Conservation (phyloP, 1,140 invertebrate genomes). For the Drosophila santomea region DNA sequence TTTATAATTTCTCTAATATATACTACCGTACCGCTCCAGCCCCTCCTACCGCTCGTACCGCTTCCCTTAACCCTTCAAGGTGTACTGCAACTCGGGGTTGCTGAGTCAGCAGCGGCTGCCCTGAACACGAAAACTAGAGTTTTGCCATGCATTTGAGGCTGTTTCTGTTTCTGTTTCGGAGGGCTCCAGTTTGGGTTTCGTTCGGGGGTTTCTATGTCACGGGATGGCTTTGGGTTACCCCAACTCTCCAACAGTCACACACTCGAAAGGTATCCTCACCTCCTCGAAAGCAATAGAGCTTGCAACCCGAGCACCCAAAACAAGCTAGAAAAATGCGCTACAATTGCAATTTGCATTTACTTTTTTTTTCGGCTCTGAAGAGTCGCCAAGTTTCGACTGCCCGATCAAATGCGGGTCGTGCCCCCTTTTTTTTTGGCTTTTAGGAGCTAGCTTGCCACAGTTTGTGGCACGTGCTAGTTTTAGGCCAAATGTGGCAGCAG, state of each 20-base stretch:
- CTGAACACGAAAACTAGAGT: conserved; percentile 32
- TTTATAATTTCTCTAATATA: conserved; percentile 14
- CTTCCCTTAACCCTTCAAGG: conserved; percentile 1
- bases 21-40: not conserved
- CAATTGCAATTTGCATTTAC: conserved; percentile 63
- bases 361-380: not conserved
- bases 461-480: conserved; percentile 60
- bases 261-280: conserved; percentile 41
- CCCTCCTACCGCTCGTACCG: not conserved
- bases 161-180: conserved; percentile 21
- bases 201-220: conserved; percentile 66
- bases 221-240: conserved; percentile 59
- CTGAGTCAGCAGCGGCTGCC: conserved; percentile 48
- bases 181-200: conserved; percentile 31
- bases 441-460: conserved; percentile 25
- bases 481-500: conserved; percentile 25
- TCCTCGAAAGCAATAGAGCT: conserved; percentile 11
- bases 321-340: conserved; percentile 76
- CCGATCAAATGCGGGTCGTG: conserved; percentile 66
- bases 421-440: conserved; percentile 43
- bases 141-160: conserved; percentile 48
- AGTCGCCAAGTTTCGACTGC: conserved; percentile 11
- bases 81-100: conserved; percentile 10
- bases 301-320: conserved; percentile 74
- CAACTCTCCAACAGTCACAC: conserved; percentile 2